Conservation (phyloP, 1,140 invertebrate genomes). For the Agrilus planipennis region DNA sequence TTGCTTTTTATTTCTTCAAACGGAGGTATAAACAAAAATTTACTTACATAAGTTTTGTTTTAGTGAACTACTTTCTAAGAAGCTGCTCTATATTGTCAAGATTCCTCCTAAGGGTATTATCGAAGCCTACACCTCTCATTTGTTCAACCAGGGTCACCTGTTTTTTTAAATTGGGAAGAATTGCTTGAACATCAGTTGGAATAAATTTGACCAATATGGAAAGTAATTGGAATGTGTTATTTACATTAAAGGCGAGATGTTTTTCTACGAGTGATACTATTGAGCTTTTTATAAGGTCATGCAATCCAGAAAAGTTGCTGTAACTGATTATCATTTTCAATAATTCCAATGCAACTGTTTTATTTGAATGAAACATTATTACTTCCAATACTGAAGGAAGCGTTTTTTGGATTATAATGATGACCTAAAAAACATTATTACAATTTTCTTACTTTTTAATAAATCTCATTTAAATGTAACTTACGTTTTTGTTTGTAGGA, state of each 20-base stretch:
- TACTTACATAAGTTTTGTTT: no score
- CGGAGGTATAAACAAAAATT: no score
- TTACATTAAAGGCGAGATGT: constrained; percentile 26
- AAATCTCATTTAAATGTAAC: no score
- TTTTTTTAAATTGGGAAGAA: constrained; percentile 18
- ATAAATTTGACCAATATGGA: constrained; percentile 22
- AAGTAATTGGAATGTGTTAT: constrained; percentile 27
- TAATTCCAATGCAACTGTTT: constrained; percentile 17
- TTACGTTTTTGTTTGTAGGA: constrained; percentile 1
- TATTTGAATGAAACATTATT: constrained; percentile 23
- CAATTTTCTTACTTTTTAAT: no score
- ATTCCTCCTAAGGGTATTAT: constrained; percentile 24
- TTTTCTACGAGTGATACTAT: constrained; percentile 20
- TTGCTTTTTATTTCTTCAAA: no score
- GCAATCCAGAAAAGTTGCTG: constrained; percentile 15
- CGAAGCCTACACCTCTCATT: constrained; percentile 27
- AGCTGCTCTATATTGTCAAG: constrained; percentile 13
- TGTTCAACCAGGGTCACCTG: constrained; percentile 23
- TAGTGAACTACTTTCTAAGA: no score
- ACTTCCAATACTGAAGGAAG: constrained; percentile 25
- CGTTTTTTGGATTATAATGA: constrained; percentile 19
- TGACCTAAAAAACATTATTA: no score
- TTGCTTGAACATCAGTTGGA: constrained; percentile 16
- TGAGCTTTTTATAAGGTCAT: constrained; percentile 12
- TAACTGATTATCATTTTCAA: constrained; percentile 18